Conservation (phyloP, 2,888 invertebrate species). For the Drosophila falleni region DNA sequence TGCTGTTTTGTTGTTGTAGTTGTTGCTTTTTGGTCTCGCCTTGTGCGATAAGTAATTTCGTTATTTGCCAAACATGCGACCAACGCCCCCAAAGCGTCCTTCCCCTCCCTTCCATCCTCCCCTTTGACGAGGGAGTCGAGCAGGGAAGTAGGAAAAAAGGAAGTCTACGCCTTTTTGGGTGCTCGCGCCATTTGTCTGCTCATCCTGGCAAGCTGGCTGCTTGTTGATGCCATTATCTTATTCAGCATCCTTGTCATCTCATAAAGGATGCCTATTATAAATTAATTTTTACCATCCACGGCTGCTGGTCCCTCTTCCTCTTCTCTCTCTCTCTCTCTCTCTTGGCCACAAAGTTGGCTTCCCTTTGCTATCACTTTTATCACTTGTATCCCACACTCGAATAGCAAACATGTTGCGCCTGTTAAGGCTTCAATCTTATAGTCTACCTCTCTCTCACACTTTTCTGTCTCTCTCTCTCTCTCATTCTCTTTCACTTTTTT, state of each 20-base stretch:
- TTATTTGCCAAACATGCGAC: conserved; percentile 76
- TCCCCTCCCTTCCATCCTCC: background rate
- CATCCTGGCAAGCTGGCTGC: conserved; percentile 51
- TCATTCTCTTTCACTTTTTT: background rate
- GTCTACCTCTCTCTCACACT: conserved; percentile 20
- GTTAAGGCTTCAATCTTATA: conserved; percentile 25
- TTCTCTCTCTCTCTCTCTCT: background rate
- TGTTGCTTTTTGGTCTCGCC: conserved; percentile 47
- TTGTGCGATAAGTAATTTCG: conserved; percentile 77
- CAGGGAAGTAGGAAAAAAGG: background rate
- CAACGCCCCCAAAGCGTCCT: conserved; percentile 38
- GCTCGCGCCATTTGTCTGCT: conserved; percentile 64
- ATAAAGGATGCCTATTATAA: conserved; percentile 82
- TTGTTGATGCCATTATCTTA: conserved; percentile 82
- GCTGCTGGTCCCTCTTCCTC: conserved; percentile 14
- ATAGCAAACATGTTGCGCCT: conserved; percentile 72
- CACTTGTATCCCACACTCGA: conserved; percentile 53
- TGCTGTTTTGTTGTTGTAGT: conserved; percentile 13
- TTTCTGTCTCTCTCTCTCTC: conserved; percentile 3
- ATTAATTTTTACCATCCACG: conserved; percentile 77
- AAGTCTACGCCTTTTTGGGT: conserved; percentile 62
- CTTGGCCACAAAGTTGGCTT: conserved; percentile 16
- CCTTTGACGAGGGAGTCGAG: background rate
- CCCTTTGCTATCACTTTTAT: conserved; percentile 61
- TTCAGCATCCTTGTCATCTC: conserved; percentile 81